Base-by-base conservation (phyloP, 2,797 vertebrate genomes). In the Lagodon rhomboides region DNA sequence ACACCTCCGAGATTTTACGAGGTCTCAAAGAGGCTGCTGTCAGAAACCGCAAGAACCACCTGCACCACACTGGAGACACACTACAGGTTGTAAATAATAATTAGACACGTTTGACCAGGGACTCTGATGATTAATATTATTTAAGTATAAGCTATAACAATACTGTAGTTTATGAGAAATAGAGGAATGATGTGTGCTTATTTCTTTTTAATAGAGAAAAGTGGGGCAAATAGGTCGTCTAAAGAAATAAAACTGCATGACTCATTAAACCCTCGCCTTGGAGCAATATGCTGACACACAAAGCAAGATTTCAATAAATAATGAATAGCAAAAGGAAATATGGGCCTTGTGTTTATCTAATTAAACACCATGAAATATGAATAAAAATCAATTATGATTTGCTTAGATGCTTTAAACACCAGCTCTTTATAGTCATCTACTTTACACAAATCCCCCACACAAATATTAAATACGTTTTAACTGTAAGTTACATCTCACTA, bases 301-400 rank as follows among this genome's bases (percentile, higher is more conserved):
- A 71, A 83, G 81, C 75, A 79, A 81, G 62, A 75, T 76, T 80
- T 85, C 55, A 74, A 88, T 94, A 87, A 94, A 92, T 92, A 88
- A 93, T 93, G 84, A 84, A 94, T 83, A 65, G 75, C 59, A 75
- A 78, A 83, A 90, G 82, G 87, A 94, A 90, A 91, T 77, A 82
- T 87, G 64, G 84, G 68, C 69, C 75, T 76, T 88, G 82, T 93
- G 87, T 92, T 95, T 93, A 92, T 88, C 86, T 88, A 91, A 94
- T 95, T 91, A 94, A 91, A 86, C 70, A 68, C 50, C 91, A 94
- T 94, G 72, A 93, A 94, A 92, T 93, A 94, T 94, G 77, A 93
- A 94, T 93, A 87, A 87, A 89, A 90, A 91, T 93, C 75, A 88
- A 83, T 94, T 88, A 90, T 63, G 66, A 65, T 88, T 75, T 80